A percentile compares a stretch with the other conserved stretches of the same genome.
Conservation (phyloP, 2,113 vertebrate genomes). For the Galeopterus variegatus region DNA sequence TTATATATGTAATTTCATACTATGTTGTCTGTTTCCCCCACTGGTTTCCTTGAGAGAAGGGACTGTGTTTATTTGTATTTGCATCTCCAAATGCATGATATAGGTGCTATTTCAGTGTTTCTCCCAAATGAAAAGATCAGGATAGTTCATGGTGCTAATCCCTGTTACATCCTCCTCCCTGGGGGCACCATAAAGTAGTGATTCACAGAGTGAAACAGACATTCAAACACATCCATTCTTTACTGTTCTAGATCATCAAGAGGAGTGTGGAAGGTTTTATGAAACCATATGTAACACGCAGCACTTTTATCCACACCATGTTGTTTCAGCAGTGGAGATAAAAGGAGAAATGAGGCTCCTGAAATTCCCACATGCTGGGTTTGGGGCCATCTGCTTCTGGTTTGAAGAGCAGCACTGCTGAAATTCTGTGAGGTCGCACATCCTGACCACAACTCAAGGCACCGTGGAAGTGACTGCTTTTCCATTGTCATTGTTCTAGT, state of each 20-base stretch:
- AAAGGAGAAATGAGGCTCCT: not conserved
- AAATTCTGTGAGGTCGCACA: not conserved
- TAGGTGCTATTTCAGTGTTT: not conserved
- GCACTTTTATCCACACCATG: fast-evolving
- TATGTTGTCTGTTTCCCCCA: not conserved
- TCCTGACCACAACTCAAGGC: not conserved
- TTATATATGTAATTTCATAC: not conserved
- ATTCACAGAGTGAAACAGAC: not conserved
- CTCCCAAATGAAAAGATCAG: not conserved
- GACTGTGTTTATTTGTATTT: not conserved
- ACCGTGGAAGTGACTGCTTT: not conserved
- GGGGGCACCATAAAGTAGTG: not conserved
- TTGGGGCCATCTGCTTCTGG: not conserved
- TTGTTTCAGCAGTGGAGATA: not conserved
- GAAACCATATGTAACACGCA: not conserved
- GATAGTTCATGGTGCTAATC: not conserved
- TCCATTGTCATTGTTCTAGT: not conserved
- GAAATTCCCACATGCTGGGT: too few species aligned
- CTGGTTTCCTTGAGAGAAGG: not conserved
- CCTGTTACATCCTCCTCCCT: not conserved
- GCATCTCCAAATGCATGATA: not conserved
- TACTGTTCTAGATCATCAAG: not conserved
- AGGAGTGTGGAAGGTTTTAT: not conserved
- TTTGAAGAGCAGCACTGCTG: not conserved
- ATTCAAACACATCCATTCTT: not conserved